A percentile compares a stretch with the other conserved stretches of the same genome.
Evolutionary conservation across 2,113 vertebrate genomes (phyloP).

Genomic region (Columba livia): DNA sequence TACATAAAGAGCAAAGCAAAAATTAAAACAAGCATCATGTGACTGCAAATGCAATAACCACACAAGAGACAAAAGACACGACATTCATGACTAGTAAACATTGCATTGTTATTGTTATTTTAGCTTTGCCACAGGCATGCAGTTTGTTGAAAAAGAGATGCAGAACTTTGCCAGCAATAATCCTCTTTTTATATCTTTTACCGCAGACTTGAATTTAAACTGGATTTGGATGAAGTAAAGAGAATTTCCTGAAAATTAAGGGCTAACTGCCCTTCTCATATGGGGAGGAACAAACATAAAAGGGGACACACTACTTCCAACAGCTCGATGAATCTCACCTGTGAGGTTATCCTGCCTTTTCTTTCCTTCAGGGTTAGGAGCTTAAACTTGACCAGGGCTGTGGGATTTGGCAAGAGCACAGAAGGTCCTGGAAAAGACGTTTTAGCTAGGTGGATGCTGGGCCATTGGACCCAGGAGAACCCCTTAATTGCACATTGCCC

Average conservation of each 20-base stretch:
- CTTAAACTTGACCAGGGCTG: neutral
- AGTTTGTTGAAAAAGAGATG: constrained; percentile 67
- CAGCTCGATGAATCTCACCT: neutral
- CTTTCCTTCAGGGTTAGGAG: neutral
- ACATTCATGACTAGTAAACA: constrained; percentile 65
- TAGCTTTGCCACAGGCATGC: constrained; percentile 69
- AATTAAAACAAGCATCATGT: constrained; percentile 67
- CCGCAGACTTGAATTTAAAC: constrained; percentile 67
- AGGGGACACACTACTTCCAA: neutral
- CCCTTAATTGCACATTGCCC: rapidly evolving
- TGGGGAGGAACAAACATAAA: neutral
- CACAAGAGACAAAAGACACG: constrained; percentile 68
- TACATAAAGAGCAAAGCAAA: constrained; percentile 61
- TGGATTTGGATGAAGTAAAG: constrained; percentile 67
- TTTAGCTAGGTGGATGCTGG: neutral
- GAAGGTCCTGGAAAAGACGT: neutral
- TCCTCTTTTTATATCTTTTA: constrained; percentile 66
- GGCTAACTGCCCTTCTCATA: neutral
- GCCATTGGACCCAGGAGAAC: neutral
- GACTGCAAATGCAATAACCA: constrained; percentile 65
- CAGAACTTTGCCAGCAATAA: constrained; percentile 64
- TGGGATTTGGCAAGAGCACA: neutral
- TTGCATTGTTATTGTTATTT: constrained; percentile 70
- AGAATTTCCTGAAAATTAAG: constrained; percentile 71
- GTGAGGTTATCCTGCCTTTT: neutral